These are phyloP conservation scores for Merodon equestris DNA, from an alignment of 2,888 invertebrate species.

Conservation along the genomic window DNA sequence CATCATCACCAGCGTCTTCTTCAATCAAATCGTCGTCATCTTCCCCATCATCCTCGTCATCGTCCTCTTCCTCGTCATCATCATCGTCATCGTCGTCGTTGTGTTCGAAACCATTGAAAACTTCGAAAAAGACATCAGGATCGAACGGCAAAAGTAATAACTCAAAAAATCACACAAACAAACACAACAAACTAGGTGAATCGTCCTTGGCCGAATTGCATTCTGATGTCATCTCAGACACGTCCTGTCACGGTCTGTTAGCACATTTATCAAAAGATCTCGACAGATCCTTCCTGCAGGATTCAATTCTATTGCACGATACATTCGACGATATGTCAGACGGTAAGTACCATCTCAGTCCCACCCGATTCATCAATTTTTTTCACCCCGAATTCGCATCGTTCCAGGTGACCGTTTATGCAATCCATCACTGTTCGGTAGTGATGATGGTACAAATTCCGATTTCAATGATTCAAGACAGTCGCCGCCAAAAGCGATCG, in stretches of 20 bases:
- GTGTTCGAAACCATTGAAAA: constrained; percentile 71
- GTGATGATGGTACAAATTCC: constrained; percentile 78
- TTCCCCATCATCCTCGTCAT: constrained; percentile 50
- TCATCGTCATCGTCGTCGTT: constrained; percentile 72
- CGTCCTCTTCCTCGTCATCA: constrained; percentile 73
- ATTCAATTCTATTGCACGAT: constrained; percentile 77
- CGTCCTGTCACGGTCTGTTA: constrained; percentile 76
- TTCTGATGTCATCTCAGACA: constrained; percentile 76
- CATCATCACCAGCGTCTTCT: constrained; percentile 50
- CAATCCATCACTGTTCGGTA: constrained; percentile 77
- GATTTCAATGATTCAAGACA: constrained; percentile 78
- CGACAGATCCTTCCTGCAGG: constrained; percentile 75
- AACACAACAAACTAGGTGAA: constrained; percentile 50
- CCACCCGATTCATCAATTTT: too few species aligned
- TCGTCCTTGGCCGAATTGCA: constrained; percentile 43
- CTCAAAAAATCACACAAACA: constrained; percentile 65
- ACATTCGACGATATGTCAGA: constrained; percentile 79
- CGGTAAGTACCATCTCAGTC: constrained; percentile 70
- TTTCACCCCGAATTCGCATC: not conserved
- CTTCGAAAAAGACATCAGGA: constrained; percentile 72
- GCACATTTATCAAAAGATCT: constrained; percentile 74
- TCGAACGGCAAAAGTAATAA: constrained; percentile 70
- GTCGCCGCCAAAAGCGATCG: constrained; percentile 94
- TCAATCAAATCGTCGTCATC: constrained; percentile 55
- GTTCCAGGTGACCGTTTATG: constrained; percentile 76